Conservation (phyloP, 2,888 invertebrate genomes). For the Acleris cristana region DNA sequence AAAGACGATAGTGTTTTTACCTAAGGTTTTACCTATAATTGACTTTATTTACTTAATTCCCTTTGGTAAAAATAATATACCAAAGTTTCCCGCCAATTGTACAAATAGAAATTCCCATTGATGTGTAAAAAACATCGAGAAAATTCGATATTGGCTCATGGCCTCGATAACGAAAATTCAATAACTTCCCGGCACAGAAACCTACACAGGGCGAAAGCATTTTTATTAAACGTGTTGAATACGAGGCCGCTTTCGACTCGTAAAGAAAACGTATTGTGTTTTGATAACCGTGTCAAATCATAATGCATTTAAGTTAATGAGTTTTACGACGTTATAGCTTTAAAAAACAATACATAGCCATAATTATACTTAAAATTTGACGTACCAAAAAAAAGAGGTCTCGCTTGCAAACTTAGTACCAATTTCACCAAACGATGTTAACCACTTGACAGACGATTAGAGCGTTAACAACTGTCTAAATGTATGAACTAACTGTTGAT, state of each 20-base stretch:
- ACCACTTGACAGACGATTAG: no score
- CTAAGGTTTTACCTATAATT: no score
- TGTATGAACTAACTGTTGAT: no score
- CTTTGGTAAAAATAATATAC: no score
- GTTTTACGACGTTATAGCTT: background rate
- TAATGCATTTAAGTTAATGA: background rate
- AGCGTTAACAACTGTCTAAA: no score
- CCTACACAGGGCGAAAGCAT: constrained; percentile 7
- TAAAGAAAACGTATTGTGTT: background rate
- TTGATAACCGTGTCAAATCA: background rate
- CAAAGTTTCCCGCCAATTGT: background rate
- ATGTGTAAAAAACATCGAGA: constrained; percentile 8
- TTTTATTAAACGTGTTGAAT: constrained; percentile 15
- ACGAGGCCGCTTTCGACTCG: background rate
- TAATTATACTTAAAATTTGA: background rate
- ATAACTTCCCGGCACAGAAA: constrained; percentile 30
- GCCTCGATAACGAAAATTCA: constrained; percentile 31
- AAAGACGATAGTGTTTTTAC: no score
- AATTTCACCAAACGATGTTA: no score
- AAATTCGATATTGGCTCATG: constrained; percentile 14
- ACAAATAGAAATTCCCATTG: constrained; percentile 1
- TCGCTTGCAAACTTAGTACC: no score
- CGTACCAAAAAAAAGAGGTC: no score
- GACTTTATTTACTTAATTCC: no score
- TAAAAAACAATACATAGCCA: no score